These are phyloP conservation scores for Apotomis betuletana DNA, from an alignment of 2,888 invertebrate genomes.

Conservation along the genomic window DNA sequence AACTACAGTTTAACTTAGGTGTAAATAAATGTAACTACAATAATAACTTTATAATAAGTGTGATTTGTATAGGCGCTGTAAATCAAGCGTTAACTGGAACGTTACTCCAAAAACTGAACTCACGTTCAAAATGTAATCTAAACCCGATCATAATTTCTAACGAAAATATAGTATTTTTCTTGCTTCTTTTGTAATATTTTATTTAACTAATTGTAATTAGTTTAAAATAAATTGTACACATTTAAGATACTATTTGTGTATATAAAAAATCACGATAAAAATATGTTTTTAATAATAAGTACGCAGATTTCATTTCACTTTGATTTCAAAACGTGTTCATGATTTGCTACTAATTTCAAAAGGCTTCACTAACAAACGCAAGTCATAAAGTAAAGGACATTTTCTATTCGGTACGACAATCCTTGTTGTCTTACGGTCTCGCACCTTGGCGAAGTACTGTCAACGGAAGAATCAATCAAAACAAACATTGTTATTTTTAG, in stretches of 20 bases:
- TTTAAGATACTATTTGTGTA: too few relatives aligned
- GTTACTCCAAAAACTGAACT: background rate
- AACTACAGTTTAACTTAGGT: too few relatives aligned
- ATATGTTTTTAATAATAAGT: background rate
- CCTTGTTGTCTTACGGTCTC: slow-evolving; percentile 30
- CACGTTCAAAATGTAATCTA: background rate
- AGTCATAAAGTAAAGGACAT: background rate
- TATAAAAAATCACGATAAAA: too few relatives aligned
- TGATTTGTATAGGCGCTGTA: background rate
- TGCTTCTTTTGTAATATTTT: too few relatives aligned
- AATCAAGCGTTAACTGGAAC: background rate
- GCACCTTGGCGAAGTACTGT: slow-evolving; percentile 26
- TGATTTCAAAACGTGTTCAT: slow-evolving; percentile 1
- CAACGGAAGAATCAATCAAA: slow-evolving; percentile 47
- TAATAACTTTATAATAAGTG: too few relatives aligned
- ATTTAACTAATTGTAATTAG: too few relatives aligned
- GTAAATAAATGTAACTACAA: too few relatives aligned
- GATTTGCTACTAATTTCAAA: slow-evolving; percentile 20
- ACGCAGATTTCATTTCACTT: background rate
- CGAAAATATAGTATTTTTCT: too few relatives aligned
- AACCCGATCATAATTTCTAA: too few relatives aligned
- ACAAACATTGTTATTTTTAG: slow-evolving; percentile 50
- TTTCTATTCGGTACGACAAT: background rate
- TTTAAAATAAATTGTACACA: too few relatives aligned
- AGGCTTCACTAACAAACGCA: background rate